Conservation (phyloP, 2,888 invertebrate species). For the Metacarcinus magister region DNA sequence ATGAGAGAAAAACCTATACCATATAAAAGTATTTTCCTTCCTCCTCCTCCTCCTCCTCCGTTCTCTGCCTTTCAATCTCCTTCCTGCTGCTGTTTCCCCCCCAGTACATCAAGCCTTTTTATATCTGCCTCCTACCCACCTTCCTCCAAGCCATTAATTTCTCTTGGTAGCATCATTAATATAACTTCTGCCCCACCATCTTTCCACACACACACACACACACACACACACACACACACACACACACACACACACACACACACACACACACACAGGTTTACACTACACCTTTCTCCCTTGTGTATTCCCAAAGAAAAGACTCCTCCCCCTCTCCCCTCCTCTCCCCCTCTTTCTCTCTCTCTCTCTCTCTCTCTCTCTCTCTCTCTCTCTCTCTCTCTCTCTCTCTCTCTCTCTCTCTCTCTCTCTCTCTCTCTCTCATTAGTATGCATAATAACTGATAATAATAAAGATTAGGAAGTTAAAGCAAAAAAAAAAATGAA, state of each 20-base stretch:
- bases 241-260: too few species aligned
- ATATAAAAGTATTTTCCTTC: background rate
- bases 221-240: slow-evolving; percentile 5
- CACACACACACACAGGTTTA: too few species aligned
- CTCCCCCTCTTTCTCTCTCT: too few species aligned
- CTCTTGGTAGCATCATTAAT: background rate
- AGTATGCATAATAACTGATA: too few species aligned
- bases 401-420: too few species aligned
- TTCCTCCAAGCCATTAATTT: background rate
- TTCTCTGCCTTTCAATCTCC: background rate
- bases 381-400: too few species aligned
- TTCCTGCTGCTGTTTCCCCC: background rate
- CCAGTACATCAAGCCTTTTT: background rate
- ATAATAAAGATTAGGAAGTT: background rate
- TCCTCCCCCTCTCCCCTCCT: too few species aligned
- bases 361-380: too few species aligned
- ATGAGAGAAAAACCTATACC: background rate
- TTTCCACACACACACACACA: background rate
- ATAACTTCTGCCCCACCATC: background rate
- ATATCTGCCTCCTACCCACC: background rate
- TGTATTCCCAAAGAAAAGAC: too few species aligned
- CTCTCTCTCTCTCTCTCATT: too few species aligned
- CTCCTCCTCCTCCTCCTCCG: background rate
- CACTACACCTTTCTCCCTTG: too few species aligned
- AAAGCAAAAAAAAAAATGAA: background rate